Percentiles rank a stretch among this genome's conserved stretches.
Conservation (phyloP, 2,888 invertebrate genomes). For the Tetragonula carbonaria region DNA sequence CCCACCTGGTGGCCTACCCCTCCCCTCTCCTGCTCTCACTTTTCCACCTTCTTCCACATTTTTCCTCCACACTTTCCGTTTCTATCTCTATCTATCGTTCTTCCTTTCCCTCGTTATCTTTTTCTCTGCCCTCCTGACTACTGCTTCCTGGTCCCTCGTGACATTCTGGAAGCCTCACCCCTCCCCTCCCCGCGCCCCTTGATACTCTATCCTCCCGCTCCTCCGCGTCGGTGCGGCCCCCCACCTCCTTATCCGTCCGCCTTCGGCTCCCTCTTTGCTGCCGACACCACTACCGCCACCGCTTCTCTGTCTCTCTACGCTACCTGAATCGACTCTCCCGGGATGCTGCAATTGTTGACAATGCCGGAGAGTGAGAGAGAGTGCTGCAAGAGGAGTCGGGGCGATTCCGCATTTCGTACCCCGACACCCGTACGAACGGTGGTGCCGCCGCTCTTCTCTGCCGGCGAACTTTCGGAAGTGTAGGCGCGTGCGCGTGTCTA, state of each 20-base stretch:
- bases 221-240: neutral
- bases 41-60: conserved; percentile 52
- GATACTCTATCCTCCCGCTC: neutral
- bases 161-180: conserved; percentile 8
- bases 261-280: conserved; percentile 66
- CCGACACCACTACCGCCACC: conserved; percentile 63
- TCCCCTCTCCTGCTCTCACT: conserved; percentile 18
- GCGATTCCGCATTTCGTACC: conserved; percentile 71
- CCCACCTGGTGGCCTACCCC: neutral
- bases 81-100: conserved; percentile 20
- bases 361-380: conserved; percentile 71
- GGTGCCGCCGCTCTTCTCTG: conserved; percentile 52
- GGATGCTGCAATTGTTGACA: conserved; percentile 82
- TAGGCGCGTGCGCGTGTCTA: conserved; percentile 63
- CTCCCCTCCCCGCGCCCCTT: neutral
- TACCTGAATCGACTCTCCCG: conserved; percentile 77
- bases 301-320: conserved; percentile 68
- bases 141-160: conserved; percentile 13
- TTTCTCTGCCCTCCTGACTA: neutral
- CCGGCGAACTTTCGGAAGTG: conserved; percentile 46
- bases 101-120: neutral
- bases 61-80: conserved; percentile 45
- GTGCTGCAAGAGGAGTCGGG: conserved; percentile 62
- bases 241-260: conserved; percentile 51
- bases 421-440: conserved; percentile 71